Evolutionary conservation across 2,888 invertebrate species (phyloP), one percentile per base, ranked within the genome.

Genomic region (Scaptomyza cyrtandrae): DNA sequence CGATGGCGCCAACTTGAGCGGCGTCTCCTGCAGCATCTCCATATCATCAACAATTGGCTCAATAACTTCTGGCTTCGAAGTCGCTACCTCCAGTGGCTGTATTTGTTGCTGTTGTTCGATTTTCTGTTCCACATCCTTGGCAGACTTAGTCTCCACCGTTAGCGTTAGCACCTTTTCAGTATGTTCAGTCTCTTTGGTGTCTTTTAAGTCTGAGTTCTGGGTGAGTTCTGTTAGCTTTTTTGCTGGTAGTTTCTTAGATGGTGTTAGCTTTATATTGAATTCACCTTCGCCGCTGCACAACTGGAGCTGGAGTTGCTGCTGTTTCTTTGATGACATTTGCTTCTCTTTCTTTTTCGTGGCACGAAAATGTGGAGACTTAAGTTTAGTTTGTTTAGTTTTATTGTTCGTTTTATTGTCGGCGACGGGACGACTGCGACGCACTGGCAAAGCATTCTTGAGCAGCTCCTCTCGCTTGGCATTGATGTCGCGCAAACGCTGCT

Each of bases 21-120:
- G 94, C 1, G 94, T 94, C 79, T 94, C 94, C 41, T 94, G 89
- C 11, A 94, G 71, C 35, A 81, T 69, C 0, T 80, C 75, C 0
- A 85, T 80, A 11, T 75, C 72, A 45, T 82, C 84, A 31, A 80
- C 82, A 1, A 66, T 61, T 14, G 37, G 27, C 3, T 27, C 43
- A 4, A 37, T 48, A 1, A 53, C 35, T 33, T 49, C 44, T 7
- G 43, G 7, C 19, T 14, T 48, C 6, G 9, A 41, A 16, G 13
- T 16, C 33, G 6, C 43, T 19, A 41, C 33, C 1, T 29, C 35
- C 13, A n/a, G 14, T 6, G 44, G 39, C 13, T 29, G 6, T n/a
- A 9, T 10, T 31, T 29, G 44, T 46, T 37, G 44, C 14, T 14
- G 13, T 10, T 11, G 19, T 9, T 24, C 3, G 1, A 13, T 10